A percentile compares a stretch with the other conserved stretches of the same genome.
Conservation (phyloP, 1,140 invertebrate genomes). For the Drosophila neocordata region DNA sequence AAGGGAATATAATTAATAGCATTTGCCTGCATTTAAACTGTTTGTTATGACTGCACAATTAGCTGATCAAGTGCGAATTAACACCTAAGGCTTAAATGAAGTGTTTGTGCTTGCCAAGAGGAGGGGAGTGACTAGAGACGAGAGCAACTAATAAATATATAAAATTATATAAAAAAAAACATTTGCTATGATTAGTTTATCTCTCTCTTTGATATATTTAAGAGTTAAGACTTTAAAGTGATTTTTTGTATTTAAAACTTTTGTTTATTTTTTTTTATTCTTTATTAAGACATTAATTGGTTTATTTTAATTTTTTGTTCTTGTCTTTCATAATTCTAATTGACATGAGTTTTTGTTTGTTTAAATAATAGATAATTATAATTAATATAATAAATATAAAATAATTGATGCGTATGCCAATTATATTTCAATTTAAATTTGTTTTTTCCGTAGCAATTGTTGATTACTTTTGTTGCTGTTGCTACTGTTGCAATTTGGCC, state of each 20-base stretch:
- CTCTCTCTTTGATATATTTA: too few relatives aligned
- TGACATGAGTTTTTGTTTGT: slow-evolving; percentile 57
- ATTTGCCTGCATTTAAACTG: not conserved
- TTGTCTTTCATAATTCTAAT: slow-evolving; percentile 63
- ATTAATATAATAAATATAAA: slow-evolving; percentile 62
- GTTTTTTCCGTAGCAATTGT: slow-evolving; percentile 32
- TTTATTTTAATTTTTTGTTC: not conserved
- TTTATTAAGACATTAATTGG: slow-evolving; percentile 24
- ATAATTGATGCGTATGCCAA: slow-evolving; percentile 71
- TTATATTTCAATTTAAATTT: slow-evolving; percentile 72
- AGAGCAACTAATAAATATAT: too few relatives aligned
- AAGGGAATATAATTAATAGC: too few relatives aligned
- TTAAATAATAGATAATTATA: slow-evolving; percentile 73
- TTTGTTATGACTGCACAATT: not conserved
- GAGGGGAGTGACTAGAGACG: too few relatives aligned
- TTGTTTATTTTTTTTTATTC: too few relatives aligned
- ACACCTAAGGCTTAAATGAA: not conserved
- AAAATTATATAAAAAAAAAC: too few relatives aligned
- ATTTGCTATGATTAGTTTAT: too few relatives aligned
- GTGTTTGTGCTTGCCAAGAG: too few relatives aligned
- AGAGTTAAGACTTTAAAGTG: too few relatives aligned
- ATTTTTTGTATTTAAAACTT: too few relatives aligned
- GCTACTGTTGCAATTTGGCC: slow-evolving; percentile 52
- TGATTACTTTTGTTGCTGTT: slow-evolving; percentile 23
- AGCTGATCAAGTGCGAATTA: not conserved